These are phyloP conservation scores for Hylomyscus alleni DNA, from an alignment of 2,797 vertebrate species.

Conservation along the genomic window DNA sequence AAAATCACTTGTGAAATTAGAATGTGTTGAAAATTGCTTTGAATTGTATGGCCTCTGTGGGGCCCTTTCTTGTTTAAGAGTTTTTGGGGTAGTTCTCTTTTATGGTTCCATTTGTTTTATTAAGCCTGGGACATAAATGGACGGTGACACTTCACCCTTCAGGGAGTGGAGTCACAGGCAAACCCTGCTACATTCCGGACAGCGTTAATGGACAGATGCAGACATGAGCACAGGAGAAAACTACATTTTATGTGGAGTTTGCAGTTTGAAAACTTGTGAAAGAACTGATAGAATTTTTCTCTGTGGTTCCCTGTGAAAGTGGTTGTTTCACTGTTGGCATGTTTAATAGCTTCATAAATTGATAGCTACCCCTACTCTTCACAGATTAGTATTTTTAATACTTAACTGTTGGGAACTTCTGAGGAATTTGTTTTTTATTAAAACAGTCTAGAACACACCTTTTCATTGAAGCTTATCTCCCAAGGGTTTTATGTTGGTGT, in stretches of 20 bases:
- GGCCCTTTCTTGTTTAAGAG: slow-evolving; percentile 12
- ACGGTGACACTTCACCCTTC: slow-evolving; percentile 37
- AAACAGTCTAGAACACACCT: slow-evolving; percentile 24
- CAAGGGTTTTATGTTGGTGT: slow-evolving; percentile 52
- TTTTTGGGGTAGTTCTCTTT: slow-evolving; percentile 39
- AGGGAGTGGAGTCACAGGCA: slow-evolving; percentile 43
- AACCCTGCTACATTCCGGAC: slow-evolving; percentile 9
- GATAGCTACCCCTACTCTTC: slow-evolving; percentile 49
- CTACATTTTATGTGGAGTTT: slow-evolving; percentile 41
- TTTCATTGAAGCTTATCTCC: slow-evolving; percentile 22
- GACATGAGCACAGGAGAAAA: slow-evolving; percentile 23
- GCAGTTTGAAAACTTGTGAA: slow-evolving; percentile 56
- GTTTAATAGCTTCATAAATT: slow-evolving; percentile 50
- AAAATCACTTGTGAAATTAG: slow-evolving; percentile 32
- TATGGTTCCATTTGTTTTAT: slow-evolving; percentile 57
- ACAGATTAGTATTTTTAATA: slow-evolving; percentile 57
- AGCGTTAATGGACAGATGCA: slow-evolving; percentile 6
- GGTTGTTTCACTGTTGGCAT: neutral
- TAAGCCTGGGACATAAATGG: slow-evolving; percentile 49
- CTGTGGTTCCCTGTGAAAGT: slow-evolving; percentile 20
- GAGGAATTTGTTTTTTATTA: slow-evolving; percentile 23
- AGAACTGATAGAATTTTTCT: slow-evolving; percentile 48
- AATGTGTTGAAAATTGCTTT: slow-evolving; percentile 53
- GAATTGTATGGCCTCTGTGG: neutral
- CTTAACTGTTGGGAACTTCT: neutral